Percentiles rank a stretch among this genome's conserved stretches.
phyloP scores from a whole-genome alignment of 2,113 vertebrate genomes.

The Noturus placidus region DNA sequence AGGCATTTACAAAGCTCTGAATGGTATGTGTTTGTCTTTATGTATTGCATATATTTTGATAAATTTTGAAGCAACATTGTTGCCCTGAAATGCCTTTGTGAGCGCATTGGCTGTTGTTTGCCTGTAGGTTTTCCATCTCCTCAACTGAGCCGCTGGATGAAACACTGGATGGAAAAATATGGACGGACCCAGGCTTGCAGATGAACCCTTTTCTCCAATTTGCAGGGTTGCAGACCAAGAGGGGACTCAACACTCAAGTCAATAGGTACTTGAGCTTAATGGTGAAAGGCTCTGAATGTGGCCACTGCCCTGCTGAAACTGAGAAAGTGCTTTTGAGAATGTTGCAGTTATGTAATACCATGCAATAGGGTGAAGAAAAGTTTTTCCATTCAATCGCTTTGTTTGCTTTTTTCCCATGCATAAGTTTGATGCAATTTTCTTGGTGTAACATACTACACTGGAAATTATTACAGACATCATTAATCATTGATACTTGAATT shows the following conservation, averaged over 20 bases:
- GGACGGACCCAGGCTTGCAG: slow-evolving; percentile 65
- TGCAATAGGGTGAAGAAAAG: neutral
- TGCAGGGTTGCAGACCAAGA: slow-evolving; percentile 59
- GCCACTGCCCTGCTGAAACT: neutral
- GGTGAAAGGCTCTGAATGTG: neutral
- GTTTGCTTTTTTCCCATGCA: too few species aligned
- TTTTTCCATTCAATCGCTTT: neutral
- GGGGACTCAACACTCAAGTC: slow-evolving; percentile 55
- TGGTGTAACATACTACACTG: neutral
- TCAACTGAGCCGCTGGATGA: slow-evolving; percentile 64
- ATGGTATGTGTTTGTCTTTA: neutral
- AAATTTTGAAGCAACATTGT: neutral
- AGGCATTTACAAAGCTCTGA: neutral
- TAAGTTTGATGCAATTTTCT: neutral
- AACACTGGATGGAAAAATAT: slow-evolving; percentile 65
- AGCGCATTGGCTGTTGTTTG: neutral
- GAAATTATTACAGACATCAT: neutral
- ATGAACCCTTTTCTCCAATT: slow-evolving; percentile 67
- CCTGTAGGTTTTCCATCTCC: slow-evolving; percentile 67
- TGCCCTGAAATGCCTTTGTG: neutral
- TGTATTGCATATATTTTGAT: neutral
- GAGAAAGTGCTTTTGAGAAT: neutral
- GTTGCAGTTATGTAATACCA: neutral
- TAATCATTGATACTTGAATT: neutral
- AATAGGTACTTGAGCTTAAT: slow-evolving; percentile 69